These are phyloP conservation scores for Helostoma temminkii DNA, from an alignment of 2,797 vertebrate genomes.

Conservation along the genomic window DNA sequence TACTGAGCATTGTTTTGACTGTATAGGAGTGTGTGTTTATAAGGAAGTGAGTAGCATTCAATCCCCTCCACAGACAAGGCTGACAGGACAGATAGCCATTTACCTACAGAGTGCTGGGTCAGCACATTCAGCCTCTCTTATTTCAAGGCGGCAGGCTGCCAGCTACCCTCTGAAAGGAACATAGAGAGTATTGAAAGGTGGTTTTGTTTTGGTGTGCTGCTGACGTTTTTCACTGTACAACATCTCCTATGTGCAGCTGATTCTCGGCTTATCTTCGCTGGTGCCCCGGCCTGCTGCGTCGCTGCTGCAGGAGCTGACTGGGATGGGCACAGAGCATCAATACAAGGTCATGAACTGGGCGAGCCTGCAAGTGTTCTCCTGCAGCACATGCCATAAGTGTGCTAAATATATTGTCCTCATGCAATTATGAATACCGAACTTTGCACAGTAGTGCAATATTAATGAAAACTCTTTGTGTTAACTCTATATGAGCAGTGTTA, in stretches of 20 bases:
- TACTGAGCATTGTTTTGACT: conserved; percentile 29
- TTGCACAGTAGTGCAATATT: conserved; percentile 9
- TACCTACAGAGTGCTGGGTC: conserved; percentile 70
- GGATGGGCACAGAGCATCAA: conserved; percentile 4
- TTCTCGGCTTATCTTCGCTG: conserved; percentile 28
- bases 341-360: conserved; percentile 27
- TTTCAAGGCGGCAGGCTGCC: conserved; percentile 61
- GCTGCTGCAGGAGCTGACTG: conserved; percentile 2
- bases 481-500: neutral
- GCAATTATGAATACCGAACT: neutral
- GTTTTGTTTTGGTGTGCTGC: conserved; percentile 64
- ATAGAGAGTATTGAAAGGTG: conserved; percentile 52
- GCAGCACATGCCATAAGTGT: neutral
- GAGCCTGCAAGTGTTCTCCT: neutral
- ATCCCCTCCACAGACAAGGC: conserved; percentile 47
- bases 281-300: conserved; percentile 10
- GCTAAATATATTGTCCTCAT: conserved; percentile 16
- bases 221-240: conserved; percentile 13
- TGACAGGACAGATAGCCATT: conserved; percentile 70
- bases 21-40: conserved; percentile 23
- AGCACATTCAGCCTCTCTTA: conserved; percentile 67
- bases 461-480: neutral
- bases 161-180: conserved; percentile 45
- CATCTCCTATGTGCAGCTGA: conserved; percentile 31
- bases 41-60: conserved; percentile 30